phyloP scores from a whole-genome alignment of 2,797 vertebrate species.

The Poecile montanus region DNA sequence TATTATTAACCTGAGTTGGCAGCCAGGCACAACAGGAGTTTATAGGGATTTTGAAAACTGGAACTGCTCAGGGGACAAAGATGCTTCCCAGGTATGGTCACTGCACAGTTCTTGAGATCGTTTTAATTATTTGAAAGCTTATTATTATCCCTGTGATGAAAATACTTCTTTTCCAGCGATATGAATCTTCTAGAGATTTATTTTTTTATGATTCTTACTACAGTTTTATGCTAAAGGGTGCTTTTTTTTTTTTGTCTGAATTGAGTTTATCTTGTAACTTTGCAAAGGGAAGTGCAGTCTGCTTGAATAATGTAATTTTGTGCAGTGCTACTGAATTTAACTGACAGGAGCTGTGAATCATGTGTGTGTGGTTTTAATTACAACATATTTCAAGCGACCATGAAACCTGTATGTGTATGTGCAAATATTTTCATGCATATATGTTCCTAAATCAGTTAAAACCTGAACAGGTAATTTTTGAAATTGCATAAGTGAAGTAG shows the following conservation, averaged over 20 bases:
- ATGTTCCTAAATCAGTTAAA: neutral
- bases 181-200: neutral
- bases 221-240: neutral
- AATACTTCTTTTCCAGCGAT: neutral
- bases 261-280: neutral
- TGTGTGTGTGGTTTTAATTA: neutral
- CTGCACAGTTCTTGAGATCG: neutral
- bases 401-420: neutral
- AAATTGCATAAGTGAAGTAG: neutral
- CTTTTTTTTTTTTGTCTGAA: neutral
- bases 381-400: neutral
- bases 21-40: slow-evolving; percentile 73
- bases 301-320: neutral
- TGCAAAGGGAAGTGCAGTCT: neutral
- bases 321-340: neutral
- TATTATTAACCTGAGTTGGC: slow-evolving; percentile 91
- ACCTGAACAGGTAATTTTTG: neutral
- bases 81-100: slow-evolving; percentile 84
- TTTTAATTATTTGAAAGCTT: slow-evolving; percentile 30
- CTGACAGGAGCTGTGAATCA: neutral
- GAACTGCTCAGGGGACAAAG: slow-evolving; percentile 73
- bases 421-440: neutral
- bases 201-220: neutral
- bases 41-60: slow-evolving; percentile 75
- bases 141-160: neutral